Evolutionary conservation across 2,113 vertebrate genomes (phyloP), one percentile per base, ranked within the genome.

Genomic region (Perca schrenkii): DNA sequence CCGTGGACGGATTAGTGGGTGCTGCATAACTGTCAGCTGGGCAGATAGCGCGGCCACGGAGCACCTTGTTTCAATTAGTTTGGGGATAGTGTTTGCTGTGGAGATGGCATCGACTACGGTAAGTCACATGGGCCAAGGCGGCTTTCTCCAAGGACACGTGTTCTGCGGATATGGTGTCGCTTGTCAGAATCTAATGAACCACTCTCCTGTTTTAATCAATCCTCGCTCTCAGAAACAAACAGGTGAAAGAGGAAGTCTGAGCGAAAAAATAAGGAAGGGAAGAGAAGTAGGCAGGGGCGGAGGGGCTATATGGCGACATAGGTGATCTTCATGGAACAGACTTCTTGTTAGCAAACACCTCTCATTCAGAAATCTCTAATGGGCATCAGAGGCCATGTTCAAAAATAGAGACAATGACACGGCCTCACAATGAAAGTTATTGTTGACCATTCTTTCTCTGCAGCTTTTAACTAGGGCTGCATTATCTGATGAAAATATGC

Each of bases 21-120:
- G 73, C 82, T 47, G 72, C 62, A 68, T 73, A 82, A 46, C 63
- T 85, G 89, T 92, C 89, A 85, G 79, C 74, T 72, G 74, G 36
- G 85, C 70, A 87, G 88, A 89, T 75, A 88, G 83, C 46, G 3
- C 64, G 83, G 85, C 77, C 66, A 85, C 68, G 6, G 73, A 88
- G 86, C 87, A 77, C 89, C 91, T 90, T 91, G 92, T 93, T 93
- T 91, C 92, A 93, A 92, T 94, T 92, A 92, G 88, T 86, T 73
- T 77, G 50, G 71, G 83, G 80, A 75, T 57, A 25, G 84, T 78
- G 90, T 90, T 88, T 83, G 79, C 81, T 17, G 87, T 31, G 61
- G 76, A 79, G 86, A 89, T 53, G 86, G 74, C 91, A 79, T 78
- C 40, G 47, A 81, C 84, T 46, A 40, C 25, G 53, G 65, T 56